Evolutionary conservation across 2,888 invertebrate genomes (phyloP).

Genomic region (Venustoraphidia nigricollis): DNA sequence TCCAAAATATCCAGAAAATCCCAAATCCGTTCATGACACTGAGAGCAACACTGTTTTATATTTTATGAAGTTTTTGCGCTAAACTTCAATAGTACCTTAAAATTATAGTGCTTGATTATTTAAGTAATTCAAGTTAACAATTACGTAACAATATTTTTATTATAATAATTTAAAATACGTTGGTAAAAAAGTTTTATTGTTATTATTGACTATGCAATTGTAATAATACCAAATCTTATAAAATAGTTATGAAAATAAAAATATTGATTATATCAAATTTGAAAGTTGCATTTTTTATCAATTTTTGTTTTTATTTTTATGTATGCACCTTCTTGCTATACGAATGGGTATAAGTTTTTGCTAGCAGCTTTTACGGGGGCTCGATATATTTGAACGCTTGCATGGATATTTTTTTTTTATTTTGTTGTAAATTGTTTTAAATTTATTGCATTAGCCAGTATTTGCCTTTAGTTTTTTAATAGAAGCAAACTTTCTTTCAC

Average conservation of each 20-base stretch:
- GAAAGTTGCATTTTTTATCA: too few relatives aligned
- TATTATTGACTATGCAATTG: slow-evolving; percentile 6
- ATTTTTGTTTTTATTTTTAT: too few relatives aligned
- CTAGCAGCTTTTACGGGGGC: too few relatives aligned
- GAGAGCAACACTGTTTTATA: background rate
- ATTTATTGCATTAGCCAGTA: too few relatives aligned
- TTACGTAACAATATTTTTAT: background rate
- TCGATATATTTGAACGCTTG: too few relatives aligned
- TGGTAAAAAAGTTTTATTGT: background rate
- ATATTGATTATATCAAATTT: too few relatives aligned
- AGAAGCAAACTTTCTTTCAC: too few relatives aligned
- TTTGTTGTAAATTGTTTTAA: too few relatives aligned
- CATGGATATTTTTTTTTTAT: too few relatives aligned
- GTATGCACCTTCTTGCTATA: too few relatives aligned
- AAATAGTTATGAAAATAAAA: background rate
- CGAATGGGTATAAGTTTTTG: too few relatives aligned
- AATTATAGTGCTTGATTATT: background rate
- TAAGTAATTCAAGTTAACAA: background rate
- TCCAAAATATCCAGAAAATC: background rate
- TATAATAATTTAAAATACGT: background rate
- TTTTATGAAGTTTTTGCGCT: background rate
- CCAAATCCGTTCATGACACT: background rate
- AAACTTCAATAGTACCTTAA: background rate
- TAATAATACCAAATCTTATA: slow-evolving; percentile 5
- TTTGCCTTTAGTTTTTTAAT: too few relatives aligned